These are phyloP conservation scores for Eupeodes latifasciatus DNA, from an alignment of 2,888 invertebrate genomes.

Conservation along the genomic window DNA sequence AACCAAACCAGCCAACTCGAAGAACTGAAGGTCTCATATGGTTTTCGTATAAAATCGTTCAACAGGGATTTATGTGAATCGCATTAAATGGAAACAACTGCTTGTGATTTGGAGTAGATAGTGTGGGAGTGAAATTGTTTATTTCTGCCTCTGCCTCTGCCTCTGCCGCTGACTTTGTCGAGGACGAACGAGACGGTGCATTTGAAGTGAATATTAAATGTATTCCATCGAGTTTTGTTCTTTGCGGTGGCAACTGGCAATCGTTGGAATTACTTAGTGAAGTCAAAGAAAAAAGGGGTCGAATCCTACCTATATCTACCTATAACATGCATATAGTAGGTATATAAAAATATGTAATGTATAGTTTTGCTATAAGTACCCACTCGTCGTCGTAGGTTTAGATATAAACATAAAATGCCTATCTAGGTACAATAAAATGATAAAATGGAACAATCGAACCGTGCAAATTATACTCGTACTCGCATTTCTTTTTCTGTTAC, in stretches of 20 bases:
- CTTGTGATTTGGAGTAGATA: slow-evolving; percentile 72
- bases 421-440: not conserved
- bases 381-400: not conserved
- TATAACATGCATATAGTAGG: not conserved
- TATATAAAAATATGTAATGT: slow-evolving; percentile 2
- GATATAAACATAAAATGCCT: slow-evolving; percentile 15
- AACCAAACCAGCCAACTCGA: not conserved
- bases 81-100: slow-evolving; percentile 76
- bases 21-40: slow-evolving; percentile 59
- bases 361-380: slow-evolving; percentile 1
- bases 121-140: slow-evolving; percentile 72
- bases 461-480: slow-evolving; percentile 10
- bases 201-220: slow-evolving; percentile 62
- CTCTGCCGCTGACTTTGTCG: not conserved
- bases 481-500: not conserved
- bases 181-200: slow-evolving; percentile 35
- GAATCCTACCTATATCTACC: not conserved
- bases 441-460: slow-evolving; percentile 28
- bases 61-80: slow-evolving; percentile 75
- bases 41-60: slow-evolving; percentile 66
- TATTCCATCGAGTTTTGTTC: slow-evolving; percentile 26
- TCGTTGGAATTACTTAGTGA: slow-evolving; percentile 28
- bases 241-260: not conserved
- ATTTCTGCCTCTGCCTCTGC: slow-evolving; percentile 37
- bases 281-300: slow-evolving; percentile 10